Evolutionary conservation across 2,113 vertebrate genomes (phyloP).

Genomic region (Misgurnus anguillicaudatus): DNA sequence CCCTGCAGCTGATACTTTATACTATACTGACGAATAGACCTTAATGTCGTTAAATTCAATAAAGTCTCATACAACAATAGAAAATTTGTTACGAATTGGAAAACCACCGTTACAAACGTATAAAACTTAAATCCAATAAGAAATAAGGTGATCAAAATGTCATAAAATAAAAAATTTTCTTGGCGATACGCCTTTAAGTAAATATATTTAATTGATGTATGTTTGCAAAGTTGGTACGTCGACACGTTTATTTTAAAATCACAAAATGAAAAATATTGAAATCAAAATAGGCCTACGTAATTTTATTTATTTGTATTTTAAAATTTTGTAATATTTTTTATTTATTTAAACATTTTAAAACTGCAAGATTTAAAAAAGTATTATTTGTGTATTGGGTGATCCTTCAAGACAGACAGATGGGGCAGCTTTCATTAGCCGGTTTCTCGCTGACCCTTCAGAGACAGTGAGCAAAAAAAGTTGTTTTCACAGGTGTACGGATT

Average conservation of each 20-base stretch:
- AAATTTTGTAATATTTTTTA: background rate
- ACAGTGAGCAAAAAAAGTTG: slow-evolving; percentile 59
- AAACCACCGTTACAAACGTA: background rate
- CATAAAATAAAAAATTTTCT: background rate
- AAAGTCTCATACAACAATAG: background rate
- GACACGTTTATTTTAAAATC: no score
- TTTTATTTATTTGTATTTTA: background rate
- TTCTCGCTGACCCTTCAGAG: slow-evolving; percentile 41
- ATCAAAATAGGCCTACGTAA: no score
- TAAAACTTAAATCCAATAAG: slow-evolving; percentile 2
- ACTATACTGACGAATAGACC: slow-evolving; percentile 11
- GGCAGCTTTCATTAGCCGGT: slow-evolving; percentile 36
- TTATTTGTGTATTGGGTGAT: slow-evolving; percentile 15
- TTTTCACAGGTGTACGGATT: slow-evolving; percentile 81
- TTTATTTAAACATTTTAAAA: background rate
- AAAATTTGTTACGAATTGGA: slow-evolving; percentile 4
- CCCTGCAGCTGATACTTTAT: slow-evolving; percentile 33
- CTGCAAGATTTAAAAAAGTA: background rate
- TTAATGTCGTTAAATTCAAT: slow-evolving; percentile 36
- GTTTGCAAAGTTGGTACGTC: background rate
- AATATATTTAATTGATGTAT: background rate
- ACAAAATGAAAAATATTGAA: no score
- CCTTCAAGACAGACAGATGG: slow-evolving; percentile 49
- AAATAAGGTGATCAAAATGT: background rate
- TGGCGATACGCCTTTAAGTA: background rate